Percentiles rank a stretch among this genome's conserved stretches.
phyloP scores from a whole-genome alignment of 2,113 vertebrate species.

The Nyctibius bracteatus region DNA sequence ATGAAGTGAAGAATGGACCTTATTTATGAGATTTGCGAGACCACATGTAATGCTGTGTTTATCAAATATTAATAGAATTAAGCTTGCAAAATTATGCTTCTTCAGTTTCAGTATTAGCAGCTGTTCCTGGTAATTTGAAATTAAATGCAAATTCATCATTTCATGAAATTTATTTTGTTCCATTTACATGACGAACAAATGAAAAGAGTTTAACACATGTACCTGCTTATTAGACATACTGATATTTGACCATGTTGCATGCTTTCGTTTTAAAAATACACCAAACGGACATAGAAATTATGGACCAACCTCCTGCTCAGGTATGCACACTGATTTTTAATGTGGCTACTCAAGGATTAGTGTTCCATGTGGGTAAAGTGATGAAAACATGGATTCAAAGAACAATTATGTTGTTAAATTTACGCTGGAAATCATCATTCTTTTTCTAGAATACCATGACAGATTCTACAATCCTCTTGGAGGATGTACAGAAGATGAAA shows the following conservation, averaged over 20 bases:
- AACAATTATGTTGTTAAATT: neutral
- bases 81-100: neutral
- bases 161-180: neutral
- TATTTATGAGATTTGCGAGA: neutral
- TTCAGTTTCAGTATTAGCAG: neutral
- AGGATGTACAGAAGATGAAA: constrained; percentile 95
- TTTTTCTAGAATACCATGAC: constrained; percentile 92
- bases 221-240: neutral
- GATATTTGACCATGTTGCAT: neutral
- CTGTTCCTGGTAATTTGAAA: neutral
- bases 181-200: neutral
- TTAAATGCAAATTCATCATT: neutral
- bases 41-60: neutral
- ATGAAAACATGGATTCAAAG: neutral
- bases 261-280: neutral
- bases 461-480: constrained; percentile 85
- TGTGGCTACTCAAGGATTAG: neutral
- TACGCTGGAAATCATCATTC: neutral
- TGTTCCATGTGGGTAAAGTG: neutral
- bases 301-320: neutral
- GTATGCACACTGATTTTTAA: neutral
- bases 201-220: neutral
- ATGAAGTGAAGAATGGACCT: neutral
- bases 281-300: neutral
- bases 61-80: neutral